Conservation (phyloP, 2,113 vertebrate species). For the Sterna hirundo region DNA sequence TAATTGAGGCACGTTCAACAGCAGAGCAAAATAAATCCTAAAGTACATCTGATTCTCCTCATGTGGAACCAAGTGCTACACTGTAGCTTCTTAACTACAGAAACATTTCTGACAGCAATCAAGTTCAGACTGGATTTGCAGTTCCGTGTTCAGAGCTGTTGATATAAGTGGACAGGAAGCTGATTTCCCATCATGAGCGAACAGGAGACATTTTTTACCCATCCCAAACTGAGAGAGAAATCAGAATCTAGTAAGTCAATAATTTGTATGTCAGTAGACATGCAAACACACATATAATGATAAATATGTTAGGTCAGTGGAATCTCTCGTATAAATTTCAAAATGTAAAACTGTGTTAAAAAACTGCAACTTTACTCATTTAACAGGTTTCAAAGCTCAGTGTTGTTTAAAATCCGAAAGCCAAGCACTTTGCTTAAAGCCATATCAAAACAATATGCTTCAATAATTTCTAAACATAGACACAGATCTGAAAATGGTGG, state of each 20-base stretch:
- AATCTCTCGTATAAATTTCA: background rate
- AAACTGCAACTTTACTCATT: background rate
- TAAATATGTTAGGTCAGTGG: background rate
- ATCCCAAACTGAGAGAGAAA: background rate
- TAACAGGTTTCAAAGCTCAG: background rate
- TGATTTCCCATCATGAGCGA: background rate
- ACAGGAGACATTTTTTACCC: background rate
- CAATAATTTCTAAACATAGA: conserved; percentile 12
- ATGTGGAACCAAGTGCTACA: conserved; percentile 8
- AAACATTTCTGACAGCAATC: conserved; percentile 6
- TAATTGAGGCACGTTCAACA: background rate
- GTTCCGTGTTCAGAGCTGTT: background rate
- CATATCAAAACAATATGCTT: background rate
- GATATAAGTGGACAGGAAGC: background rate
- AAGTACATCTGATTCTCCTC: background rate
- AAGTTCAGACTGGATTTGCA: conserved; percentile 5
- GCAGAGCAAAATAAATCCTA: conserved; percentile 1
- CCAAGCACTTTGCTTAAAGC: background rate
- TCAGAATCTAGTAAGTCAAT: background rate
- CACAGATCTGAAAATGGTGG: background rate
- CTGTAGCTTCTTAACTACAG: background rate
- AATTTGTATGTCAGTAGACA: background rate
- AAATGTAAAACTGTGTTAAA: background rate
- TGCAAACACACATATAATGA: background rate
- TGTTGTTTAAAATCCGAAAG: background rate